These are phyloP conservation scores for Panulirus ornatus DNA, from an alignment of 1,140 invertebrate species.

Conservation along the genomic window DNA sequence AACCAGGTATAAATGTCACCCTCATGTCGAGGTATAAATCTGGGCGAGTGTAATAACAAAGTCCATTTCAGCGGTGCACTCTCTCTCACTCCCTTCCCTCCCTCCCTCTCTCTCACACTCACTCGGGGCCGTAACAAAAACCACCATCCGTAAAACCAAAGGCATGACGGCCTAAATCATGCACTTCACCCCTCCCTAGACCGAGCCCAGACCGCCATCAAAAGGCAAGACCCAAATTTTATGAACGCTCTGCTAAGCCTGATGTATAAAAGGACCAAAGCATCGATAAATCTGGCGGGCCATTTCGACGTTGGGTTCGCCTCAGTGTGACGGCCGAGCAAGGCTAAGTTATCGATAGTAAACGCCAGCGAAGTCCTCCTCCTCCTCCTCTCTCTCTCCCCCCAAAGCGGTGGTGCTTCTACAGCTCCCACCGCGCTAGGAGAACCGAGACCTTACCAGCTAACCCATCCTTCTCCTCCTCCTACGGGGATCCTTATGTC, in stretches of 20 bases:
- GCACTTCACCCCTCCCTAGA: conserved; percentile 48
- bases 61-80: conserved; percentile 62
- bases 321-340: conserved; percentile 67
- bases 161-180: conserved; percentile 71
- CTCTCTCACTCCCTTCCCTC: too few species aligned
- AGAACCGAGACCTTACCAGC: too few species aligned
- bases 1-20: conserved; percentile 69
- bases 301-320: conserved; percentile 61
- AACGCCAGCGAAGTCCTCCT: conserved; percentile 63
- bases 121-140: conserved; percentile 60
- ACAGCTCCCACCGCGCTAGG: too few species aligned
- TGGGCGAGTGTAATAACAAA: conserved; percentile 65
- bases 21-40: conserved; percentile 65
- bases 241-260: conserved; percentile 71
- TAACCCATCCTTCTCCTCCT: conserved; percentile 26
- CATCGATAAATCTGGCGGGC: conserved; percentile 70
- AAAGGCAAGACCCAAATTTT: conserved; percentile 67
- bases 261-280: conserved; percentile 70
- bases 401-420: too few species aligned
- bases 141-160: conserved; percentile 67
- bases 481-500: too few species aligned
- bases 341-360: conserved; percentile 71
- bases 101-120: too few species aligned
- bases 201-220: conserved; percentile 25
- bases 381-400: too few species aligned